A percentile compares a stretch with the other conserved stretches of the same genome.
Conservation (phyloP, 2,888 invertebrate genomes). For the Leptinotarsa tumamoca region DNA sequence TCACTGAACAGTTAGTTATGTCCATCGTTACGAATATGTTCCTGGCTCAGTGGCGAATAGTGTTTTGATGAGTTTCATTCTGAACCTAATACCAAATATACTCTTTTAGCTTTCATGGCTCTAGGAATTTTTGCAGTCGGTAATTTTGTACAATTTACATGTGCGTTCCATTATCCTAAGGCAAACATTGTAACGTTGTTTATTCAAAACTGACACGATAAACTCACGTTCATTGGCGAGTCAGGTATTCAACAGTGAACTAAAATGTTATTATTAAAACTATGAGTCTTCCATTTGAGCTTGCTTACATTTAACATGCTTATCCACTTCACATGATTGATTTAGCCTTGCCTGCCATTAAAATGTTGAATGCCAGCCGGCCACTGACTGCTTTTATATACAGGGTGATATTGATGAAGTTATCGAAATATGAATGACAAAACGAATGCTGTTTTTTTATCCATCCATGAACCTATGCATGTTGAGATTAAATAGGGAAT, state of each 20-base stretch:
- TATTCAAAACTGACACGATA: conserved; percentile 30
- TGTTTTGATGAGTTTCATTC: too few species aligned
- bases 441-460: too few species aligned
- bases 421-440: too few species aligned
- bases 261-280: conserved; percentile 47
- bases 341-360: conserved; percentile 62
- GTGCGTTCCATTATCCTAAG: neutral
- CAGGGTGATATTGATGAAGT: neutral
- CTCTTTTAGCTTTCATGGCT: neutral
- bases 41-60: too few species aligned
- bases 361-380: conserved; percentile 40
- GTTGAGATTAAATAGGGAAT: too few species aligned
- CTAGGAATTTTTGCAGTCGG: neutral
- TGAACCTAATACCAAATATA: too few species aligned
- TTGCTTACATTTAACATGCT: conserved; percentile 60
- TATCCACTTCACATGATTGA: conserved; percentile 64
- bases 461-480: too few species aligned
- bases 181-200: conserved; percentile 27
- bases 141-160: neutral
- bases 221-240: conserved; percentile 12
- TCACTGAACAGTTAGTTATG: too few species aligned
- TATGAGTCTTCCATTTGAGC: conserved; percentile 54
- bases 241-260: conserved; percentile 20
- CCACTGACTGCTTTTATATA: conserved; percentile 45
- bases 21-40: too few species aligned